Conservation (phyloP, 2,888 invertebrate species). For the Sphaeridia pumilis region DNA sequence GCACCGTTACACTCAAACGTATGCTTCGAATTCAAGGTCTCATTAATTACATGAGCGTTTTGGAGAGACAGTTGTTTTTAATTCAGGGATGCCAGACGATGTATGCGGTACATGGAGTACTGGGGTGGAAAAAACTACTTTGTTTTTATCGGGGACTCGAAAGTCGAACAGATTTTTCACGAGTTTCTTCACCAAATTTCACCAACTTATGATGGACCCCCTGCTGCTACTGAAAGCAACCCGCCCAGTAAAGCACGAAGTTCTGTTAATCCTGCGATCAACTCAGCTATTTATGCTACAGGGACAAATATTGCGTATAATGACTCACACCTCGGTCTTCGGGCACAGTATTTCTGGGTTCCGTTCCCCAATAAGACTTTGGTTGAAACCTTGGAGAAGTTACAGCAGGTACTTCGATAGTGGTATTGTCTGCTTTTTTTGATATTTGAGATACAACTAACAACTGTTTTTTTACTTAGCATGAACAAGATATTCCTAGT, state of each 20-base stretch:
- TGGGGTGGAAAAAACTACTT: slow-evolving; percentile 80
- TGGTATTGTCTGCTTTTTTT: too few relatives aligned
- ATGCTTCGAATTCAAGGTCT: too few relatives aligned
- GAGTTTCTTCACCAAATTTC: slow-evolving; percentile 58
- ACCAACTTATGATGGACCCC: slow-evolving; percentile 38
- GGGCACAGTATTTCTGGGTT: slow-evolving; percentile 71
- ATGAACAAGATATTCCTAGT: slow-evolving; percentile 26
- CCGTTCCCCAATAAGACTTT: slow-evolving; percentile 64
- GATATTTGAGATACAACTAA: too few relatives aligned
- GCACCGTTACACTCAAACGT: slow-evolving; percentile 85
- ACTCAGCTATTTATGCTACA: not conserved
- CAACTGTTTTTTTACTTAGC: too few relatives aligned
- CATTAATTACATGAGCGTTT: too few relatives aligned
- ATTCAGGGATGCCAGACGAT: slow-evolving; percentile 77
- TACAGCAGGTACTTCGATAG: too few relatives aligned
- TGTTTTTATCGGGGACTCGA: slow-evolving; percentile 79
- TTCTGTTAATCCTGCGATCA: too few relatives aligned
- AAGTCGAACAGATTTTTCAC: slow-evolving; percentile 73
- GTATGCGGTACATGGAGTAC: slow-evolving; percentile 80
- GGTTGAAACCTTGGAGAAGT: slow-evolving; percentile 59
- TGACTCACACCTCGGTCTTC: slow-evolving; percentile 65
- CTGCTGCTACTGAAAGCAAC: too few relatives aligned
- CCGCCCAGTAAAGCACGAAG: too few relatives aligned
- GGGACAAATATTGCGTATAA: slow-evolving; percentile 44
- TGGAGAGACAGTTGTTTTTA: too few relatives aligned